These are phyloP conservation scores for Drosophila albomicans DNA, from an alignment of 1,140 invertebrate species.

Conservation along the genomic window DNA sequence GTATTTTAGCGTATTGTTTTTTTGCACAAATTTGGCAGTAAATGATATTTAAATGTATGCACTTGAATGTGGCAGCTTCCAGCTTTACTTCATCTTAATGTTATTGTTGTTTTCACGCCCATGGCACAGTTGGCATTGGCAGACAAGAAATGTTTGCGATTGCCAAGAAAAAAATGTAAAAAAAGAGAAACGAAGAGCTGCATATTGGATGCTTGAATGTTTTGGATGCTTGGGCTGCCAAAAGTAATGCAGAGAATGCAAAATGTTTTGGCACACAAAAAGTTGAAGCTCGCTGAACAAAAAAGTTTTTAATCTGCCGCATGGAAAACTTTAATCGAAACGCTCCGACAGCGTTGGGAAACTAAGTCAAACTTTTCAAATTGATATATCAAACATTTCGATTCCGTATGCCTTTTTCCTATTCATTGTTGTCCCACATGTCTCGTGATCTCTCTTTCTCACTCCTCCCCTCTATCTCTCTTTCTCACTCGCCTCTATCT, in stretches of 20 bases:
- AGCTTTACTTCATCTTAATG: not conserved
- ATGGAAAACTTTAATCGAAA: conserved; percentile 61
- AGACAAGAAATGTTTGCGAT: not conserved
- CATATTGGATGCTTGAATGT: conserved; percentile 25
- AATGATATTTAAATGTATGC: conserved; percentile 35
- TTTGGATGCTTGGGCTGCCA: conserved; percentile 23
- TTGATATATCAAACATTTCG: conserved; percentile 63
- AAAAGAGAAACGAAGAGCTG: conserved; percentile 16
- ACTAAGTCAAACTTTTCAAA: conserved; percentile 64
- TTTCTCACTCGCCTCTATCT: not conserved
- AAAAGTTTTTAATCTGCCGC: conserved; percentile 60
- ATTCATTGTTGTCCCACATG: conserved; percentile 28
- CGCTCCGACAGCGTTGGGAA: conserved; percentile 29
- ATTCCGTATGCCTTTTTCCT: conserved; percentile 33
- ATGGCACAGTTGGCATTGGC: conserved; percentile 45
- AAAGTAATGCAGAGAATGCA: conserved; percentile 46
- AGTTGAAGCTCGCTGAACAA: conserved; percentile 43
- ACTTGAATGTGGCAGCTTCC: conserved; percentile 8
- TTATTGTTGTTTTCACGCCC: conserved; percentile 25
- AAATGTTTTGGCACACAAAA: conserved; percentile 48
- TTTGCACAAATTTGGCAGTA: conserved; percentile 8
- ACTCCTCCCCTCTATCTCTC: not conserved
- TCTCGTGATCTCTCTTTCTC: not conserved
- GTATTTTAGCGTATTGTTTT: not conserved
- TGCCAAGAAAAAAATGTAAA: conserved; percentile 18